Evolutionary conservation across 2,888 invertebrate species (phyloP).

Genomic region (Osedax fenrisi): DNA sequence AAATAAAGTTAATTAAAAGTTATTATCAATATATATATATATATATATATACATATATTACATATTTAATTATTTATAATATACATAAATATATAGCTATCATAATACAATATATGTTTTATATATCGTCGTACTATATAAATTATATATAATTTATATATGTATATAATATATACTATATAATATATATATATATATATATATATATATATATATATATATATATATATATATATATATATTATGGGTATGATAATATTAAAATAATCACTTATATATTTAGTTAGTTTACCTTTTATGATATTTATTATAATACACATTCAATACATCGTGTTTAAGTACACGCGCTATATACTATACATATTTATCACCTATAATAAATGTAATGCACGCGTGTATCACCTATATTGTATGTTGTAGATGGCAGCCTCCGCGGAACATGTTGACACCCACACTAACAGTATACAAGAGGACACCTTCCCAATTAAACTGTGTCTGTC

Average conservation of each 20-base stretch:
- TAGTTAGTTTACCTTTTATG: no score
- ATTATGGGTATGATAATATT: no score
- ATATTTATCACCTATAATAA: neutral
- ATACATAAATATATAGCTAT: neutral
- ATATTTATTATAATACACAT: no score
- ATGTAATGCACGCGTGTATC: neutral
- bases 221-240: no score
- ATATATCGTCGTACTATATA: neutral
- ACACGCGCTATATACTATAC: no score
- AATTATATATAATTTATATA: neutral
- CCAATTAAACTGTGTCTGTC: neutral
- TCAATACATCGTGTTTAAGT: no score
- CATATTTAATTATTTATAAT: neutral
- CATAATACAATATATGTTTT: neutral
- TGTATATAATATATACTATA: neutral
- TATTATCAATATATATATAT: neutral
- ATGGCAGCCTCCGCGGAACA: no score
- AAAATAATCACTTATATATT: no score
- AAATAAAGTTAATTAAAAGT: no score
- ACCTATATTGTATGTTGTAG: no score
- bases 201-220: neutral
- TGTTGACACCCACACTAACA: neutral
- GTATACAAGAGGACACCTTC: neutral
- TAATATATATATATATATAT: neutral
- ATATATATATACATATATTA: neutral